These are phyloP conservation scores for Pavo muticus DNA, from an alignment of 2,113 vertebrate species.

Conservation along the genomic window DNA sequence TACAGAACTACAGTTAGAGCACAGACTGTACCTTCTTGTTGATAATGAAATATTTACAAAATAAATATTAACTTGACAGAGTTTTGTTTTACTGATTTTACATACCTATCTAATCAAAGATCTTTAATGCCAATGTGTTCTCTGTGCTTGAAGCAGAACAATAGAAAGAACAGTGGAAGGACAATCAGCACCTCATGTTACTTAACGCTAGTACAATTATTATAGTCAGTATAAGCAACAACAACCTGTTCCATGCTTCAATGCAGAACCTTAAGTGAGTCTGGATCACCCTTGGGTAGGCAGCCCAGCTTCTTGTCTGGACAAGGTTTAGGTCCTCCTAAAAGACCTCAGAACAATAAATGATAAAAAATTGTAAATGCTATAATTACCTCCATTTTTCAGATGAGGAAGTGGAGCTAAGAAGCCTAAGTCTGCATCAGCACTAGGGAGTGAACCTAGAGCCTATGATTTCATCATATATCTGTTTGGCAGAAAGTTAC, in stretches of 20 bases:
- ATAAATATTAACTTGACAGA: background rate
- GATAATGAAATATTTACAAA: background rate
- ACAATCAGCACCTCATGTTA: background rate
- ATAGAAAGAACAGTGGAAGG: background rate
- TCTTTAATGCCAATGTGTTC: background rate
- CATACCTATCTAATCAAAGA: background rate
- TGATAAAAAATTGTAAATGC: background rate
- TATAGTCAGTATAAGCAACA: background rate
- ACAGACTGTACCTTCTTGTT: background rate
- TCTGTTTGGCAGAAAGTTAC: background rate
- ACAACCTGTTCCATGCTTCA: background rate
- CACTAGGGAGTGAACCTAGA: background rate
- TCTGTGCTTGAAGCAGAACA: background rate
- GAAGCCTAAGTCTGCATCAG: background rate
- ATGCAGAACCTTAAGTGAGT: background rate
- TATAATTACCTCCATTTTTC: background rate
- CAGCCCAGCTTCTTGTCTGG: background rate
- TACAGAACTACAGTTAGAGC: background rate
- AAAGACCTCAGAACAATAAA: background rate
- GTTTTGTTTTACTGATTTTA: background rate
- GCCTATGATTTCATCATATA: background rate
- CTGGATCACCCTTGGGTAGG: background rate
- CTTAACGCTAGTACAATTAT: background rate
- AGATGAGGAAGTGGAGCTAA: background rate
- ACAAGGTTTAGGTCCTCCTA: background rate